Conservation (phyloP, 1,140 invertebrate species). For the Cherax quadricarinatus region DNA sequence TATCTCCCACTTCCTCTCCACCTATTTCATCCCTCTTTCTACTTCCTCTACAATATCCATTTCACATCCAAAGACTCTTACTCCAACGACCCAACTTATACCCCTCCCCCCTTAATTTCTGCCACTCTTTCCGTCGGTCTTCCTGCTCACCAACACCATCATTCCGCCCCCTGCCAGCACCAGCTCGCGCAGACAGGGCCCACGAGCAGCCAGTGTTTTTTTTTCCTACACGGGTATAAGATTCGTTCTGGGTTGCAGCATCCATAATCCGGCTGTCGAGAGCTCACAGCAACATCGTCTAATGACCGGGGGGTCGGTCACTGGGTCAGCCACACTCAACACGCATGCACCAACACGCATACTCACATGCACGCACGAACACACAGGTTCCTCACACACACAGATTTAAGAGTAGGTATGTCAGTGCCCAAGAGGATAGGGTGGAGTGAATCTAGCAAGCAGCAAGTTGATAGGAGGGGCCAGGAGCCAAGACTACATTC, state of each 20-base stretch:
- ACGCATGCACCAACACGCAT: background rate
- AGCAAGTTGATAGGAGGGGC: too few relatives aligned
- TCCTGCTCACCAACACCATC: background rate
- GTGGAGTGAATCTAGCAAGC: too few relatives aligned
- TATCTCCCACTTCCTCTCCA: too few relatives aligned
- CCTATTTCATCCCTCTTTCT: background rate
- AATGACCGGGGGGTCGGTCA: constrained; percentile 17
- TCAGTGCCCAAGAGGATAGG: too few relatives aligned
- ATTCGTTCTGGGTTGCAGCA: constrained; percentile 47
- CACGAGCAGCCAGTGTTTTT: background rate
- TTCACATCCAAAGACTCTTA: too few relatives aligned
- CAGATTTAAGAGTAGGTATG: background rate
- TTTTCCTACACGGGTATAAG: constrained; percentile 22
- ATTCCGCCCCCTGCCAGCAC: background rate
- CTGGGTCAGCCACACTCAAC: background rate
- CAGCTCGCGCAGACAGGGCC: background rate
- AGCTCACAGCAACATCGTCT: constrained; percentile 48
- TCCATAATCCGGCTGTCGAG: constrained; percentile 59
- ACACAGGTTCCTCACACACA: background rate
- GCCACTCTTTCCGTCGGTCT: too few relatives aligned
- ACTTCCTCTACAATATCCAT: too few relatives aligned
- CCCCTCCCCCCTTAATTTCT: too few relatives aligned
- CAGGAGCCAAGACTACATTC: too few relatives aligned
- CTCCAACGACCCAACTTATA: too few relatives aligned
- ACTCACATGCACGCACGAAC: background rate